Evolutionary conservation across 2,797 vertebrate species (phyloP).

Genomic region (Coreius guichenoti): DNA sequence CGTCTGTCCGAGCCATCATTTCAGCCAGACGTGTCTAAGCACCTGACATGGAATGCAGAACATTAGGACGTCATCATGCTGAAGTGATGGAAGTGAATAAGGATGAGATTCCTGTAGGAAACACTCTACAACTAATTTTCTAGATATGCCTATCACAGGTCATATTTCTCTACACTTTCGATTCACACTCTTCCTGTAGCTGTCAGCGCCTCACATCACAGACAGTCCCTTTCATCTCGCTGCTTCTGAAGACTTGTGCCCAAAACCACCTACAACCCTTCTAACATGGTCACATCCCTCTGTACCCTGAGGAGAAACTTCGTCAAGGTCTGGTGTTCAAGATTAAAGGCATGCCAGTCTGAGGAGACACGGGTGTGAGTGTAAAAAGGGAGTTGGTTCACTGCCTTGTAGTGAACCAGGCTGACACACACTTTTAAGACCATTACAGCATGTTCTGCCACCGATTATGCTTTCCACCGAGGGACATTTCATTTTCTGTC

Average conservation of each 20-base stretch:
- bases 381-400: conserved; percentile 21
- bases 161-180: not conserved
- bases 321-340: conserved; percentile 4
- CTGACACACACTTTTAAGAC: conserved; percentile 31
- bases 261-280: conserved; percentile 30
- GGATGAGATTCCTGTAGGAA: not conserved
- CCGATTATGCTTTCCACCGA: conserved; percentile 31
- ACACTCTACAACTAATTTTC: not conserved
- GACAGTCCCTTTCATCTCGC: conserved; percentile 17
- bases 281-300: conserved; percentile 42
- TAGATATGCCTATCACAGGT: conserved; percentile 16
- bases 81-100: conserved; percentile 10
- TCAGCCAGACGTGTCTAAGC: conserved; percentile 1
- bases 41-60: conserved; percentile 12
- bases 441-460: conserved; percentile 23
- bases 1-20: not conserved
- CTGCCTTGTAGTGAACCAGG: conserved; percentile 4
- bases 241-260: conserved; percentile 15
- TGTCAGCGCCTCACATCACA: conserved; percentile 28
- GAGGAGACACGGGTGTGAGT: not conserved
- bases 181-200: conserved; percentile 2
- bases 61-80: conserved; percentile 3
- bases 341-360: conserved; percentile 33
- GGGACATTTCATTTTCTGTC: conserved; percentile 53
- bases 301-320: conserved; percentile 9